Base-by-base conservation (phyloP, 2,888 invertebrate genomes). In the Tromatobia lineatoria region DNA sequence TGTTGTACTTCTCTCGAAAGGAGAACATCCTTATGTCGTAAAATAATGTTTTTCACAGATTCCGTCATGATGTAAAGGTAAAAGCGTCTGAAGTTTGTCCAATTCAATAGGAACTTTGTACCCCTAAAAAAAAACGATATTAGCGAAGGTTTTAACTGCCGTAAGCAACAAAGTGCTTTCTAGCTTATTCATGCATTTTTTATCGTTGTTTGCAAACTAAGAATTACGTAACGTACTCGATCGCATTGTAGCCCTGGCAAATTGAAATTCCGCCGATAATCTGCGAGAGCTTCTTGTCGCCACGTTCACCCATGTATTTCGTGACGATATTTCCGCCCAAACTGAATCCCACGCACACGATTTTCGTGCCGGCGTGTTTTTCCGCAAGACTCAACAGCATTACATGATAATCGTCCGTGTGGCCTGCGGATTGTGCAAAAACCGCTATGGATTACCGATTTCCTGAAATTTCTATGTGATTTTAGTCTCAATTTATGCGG, bases 21-120 rank as follows among this genome's bases (percentile, higher is more conserved):
- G 75, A 98, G 94, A 81, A 96, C 95, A 87, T 96, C 95, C 89
- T 97, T 96, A 94, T 99, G 98, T 74, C 96, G 95, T n/a, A 97
- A 95, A 87, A 99, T 97, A 82, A 99, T 96, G 91, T 96, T 96
- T 88, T 98, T 97, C 93, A 98, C 96, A 93, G 98, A 98, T 93
- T 98, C 98, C 0, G 98, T 98, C 97, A 99, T 98, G 82, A 98
- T 96, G 94, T 98, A 98, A 80, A 98, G 94, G 94, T 99, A 99
- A 91, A 98, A 96, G 2, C 98, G 96, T 18, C 98, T 95, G 94
- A 98, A 96, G 93, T 98, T 97, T 92, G 97, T 96, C 98, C 98
- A 98, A 92, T 97, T 96, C 47, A 97, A 94, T 88, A 98, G 94
- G 94, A 96, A 96, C 90, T 97, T 96, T 91, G 97, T 97, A 71